Percentiles rank a stretch among this genome's conserved stretches.
Evolutionary conservation across 1,140 invertebrate species (phyloP).

Genomic region (Macrobrachium nipponense): DNA sequence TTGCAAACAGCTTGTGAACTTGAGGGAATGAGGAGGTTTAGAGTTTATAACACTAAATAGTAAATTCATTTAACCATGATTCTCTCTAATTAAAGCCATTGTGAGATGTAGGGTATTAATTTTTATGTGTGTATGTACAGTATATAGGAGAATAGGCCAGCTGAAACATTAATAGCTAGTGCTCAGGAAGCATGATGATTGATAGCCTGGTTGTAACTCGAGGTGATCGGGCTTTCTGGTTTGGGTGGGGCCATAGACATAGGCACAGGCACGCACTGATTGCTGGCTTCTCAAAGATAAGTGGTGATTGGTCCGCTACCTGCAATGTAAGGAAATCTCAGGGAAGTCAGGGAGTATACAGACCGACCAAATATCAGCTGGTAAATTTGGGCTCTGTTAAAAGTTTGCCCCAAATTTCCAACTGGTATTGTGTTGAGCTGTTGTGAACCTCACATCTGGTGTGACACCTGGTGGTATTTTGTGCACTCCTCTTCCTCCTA

Average conservation of each 20-base stretch:
- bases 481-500: conserved; percentile 13
- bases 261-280: conserved; percentile 37
- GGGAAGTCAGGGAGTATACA: conserved; percentile 30
- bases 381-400: conserved; percentile 50
- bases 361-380: conserved; percentile 57
- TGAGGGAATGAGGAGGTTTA: no score
- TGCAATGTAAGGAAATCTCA: conserved; percentile 15
- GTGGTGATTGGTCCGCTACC: conserved; percentile 44
- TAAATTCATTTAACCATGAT: no score
- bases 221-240: conserved; percentile 35
- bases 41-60: no score
- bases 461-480: conserved; percentile 23
- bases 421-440: conserved; percentile 55
- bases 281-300: conserved; percentile 36
- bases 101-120: no score
- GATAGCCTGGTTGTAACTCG: conserved; percentile 32
- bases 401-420: conserved; percentile 38
- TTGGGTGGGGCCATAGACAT: conserved; percentile 8
- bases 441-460: conserved; percentile 32
- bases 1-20: no score
- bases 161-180: no score
- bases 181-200: conserved; percentile 30
- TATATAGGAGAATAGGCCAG: no score
- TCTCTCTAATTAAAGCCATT: no score
- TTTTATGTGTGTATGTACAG: no score